Conservation (phyloP, 2,797 vertebrate genomes). For the Caiman crocodilus region DNA sequence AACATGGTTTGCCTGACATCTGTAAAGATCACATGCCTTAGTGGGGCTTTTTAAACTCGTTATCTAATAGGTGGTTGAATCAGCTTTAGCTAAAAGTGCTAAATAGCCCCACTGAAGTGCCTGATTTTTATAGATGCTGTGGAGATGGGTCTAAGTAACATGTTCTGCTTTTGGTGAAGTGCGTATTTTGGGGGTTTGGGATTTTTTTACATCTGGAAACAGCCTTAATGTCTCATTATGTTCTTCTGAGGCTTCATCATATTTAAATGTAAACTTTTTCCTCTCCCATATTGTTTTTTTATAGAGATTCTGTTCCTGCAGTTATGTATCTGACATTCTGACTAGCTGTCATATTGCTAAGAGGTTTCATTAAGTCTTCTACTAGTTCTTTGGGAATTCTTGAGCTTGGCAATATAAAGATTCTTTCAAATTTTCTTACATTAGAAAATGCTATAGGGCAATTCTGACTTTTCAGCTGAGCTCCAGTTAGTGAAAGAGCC, state of each 20-base stretch:
- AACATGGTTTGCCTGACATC: no score
- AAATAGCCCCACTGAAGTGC: no score
- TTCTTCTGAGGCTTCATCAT: background rate
- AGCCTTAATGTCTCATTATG: background rate
- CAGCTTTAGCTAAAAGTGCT: no score
- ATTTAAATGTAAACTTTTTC: background rate
- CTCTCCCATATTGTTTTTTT: background rate
- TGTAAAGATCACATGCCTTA: no score
- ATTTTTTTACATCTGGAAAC: no score
- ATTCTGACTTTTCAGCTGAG: background rate
- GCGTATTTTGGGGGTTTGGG: no score
- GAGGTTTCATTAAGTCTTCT: background rate
- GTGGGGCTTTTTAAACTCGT: no score
- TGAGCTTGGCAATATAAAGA: background rate
- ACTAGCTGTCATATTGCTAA: background rate
- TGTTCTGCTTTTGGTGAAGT: no score
- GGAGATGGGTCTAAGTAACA: no score
- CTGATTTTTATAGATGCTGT: no score
- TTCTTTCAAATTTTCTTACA: background rate
- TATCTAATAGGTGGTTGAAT: no score
- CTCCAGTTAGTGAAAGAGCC: background rate
- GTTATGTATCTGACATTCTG: no score
- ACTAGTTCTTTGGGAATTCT: background rate
- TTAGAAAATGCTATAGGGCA: fast-evolving
- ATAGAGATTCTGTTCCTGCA: background rate